Evolutionary conservation across 2,797 vertebrate species (phyloP).

Genomic region (Urophycis tenuis): DNA sequence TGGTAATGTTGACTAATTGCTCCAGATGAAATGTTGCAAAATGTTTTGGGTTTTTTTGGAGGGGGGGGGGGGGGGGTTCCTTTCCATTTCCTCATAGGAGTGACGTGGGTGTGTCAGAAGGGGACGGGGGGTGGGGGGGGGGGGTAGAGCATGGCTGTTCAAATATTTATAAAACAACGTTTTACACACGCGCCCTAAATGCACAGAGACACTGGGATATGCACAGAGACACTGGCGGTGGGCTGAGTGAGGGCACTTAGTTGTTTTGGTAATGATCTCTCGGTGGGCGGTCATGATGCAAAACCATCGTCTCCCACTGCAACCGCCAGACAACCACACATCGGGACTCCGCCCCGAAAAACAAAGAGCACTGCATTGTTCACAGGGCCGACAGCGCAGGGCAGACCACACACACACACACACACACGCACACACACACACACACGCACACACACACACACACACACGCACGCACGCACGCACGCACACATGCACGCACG

Average conservation of each 20-base stretch:
- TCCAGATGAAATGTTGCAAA: background rate
- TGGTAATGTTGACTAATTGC: background rate
- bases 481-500: too few species aligned
- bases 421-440: too few species aligned
- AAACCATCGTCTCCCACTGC: conserved; percentile 42
- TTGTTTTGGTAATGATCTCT: conserved; percentile 51
- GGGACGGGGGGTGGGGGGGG: background rate
- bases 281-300: conserved; percentile 56
- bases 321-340: conserved; percentile 41
- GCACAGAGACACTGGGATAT: background rate
- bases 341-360: background rate
- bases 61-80: too few species aligned
- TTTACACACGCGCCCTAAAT: conserved; percentile 5
- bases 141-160: background rate
- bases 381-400: too few species aligned
- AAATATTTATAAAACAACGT: conserved; percentile 17
- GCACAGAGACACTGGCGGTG: background rate
- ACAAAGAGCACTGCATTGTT: background rate
- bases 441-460: too few species aligned
- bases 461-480: too few species aligned
- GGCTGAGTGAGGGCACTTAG: conserved; percentile 38
- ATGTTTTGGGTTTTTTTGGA: too few species aligned
- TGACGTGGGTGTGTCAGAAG: background rate
- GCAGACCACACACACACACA: too few species aligned
- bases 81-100: background rate